Evolutionary conservation across 2,113 vertebrate species (phyloP), one percentile per base, ranked within the genome.

Genomic region (Petromus typicus): DNA sequence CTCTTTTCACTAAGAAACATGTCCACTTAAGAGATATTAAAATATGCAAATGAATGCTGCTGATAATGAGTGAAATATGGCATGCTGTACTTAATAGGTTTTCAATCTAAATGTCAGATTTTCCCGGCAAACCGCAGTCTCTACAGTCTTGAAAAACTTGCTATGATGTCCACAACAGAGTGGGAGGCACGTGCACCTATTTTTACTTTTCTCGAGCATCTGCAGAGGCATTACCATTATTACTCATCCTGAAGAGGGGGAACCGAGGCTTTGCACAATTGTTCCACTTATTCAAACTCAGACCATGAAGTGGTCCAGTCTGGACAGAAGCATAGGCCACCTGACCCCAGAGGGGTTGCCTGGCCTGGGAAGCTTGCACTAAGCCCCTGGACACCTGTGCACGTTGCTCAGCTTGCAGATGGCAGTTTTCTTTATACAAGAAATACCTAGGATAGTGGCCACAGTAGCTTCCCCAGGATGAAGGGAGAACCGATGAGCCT

Each of bases 301-400:
- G 27, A 20, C 20, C 25, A 37, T 3, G 13, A 54, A 75, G 32
- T 20, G 48, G 18, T 14, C 2, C 30, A 30, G 45, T 76, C 82
- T 8, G 22, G 40, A 30, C 16, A 1, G 25, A 6, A 12, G 10
- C 40, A 0, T 1, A 0, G 14, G 11, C 9, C 32, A 8, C n/a
- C 61, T 4, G 30, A 79, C 7, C 48, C 37, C 11, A 32, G 34
- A 56, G 54, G 30, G 23, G 34, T 6, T 10, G 11, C 25, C 69
- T 3, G 12, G 7, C 12, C 54, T 10, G 2, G 0, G 6, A 14
- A 1, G 16, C 61, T 11, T 32, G 10, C 43, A 20, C 14, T 48
- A 20, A 63, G 7, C 48, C 79, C 30, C 18, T 20, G 11, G 20
- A 61, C 66, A 8, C n/a, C n/a, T 90, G 69, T 51, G 48, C 48